A percentile compares a stretch with the other conserved stretches of the same genome.
Conservation (phyloP, 2,797 vertebrate genomes). For the Rhinogobio ventralis region DNA sequence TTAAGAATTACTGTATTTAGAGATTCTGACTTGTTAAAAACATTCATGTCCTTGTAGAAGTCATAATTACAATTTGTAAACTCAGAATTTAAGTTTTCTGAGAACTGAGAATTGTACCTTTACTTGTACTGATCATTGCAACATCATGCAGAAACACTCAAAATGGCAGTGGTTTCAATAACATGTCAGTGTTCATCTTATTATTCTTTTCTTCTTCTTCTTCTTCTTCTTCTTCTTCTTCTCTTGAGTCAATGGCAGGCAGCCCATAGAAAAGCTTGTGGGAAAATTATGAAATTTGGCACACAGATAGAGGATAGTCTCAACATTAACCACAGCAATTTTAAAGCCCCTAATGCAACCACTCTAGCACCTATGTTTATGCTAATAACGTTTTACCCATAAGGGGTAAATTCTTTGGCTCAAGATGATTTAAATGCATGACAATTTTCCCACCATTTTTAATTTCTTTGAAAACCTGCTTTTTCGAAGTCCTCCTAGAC, state of each 20-base stretch:
- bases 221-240: too few relatives aligned
- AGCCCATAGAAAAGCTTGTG: background rate
- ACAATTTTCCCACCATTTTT: too few relatives aligned
- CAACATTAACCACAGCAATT: background rate
- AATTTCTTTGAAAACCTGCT: too few relatives aligned
- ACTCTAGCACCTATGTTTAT: background rate
- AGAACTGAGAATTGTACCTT: background rate
- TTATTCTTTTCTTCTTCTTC: too few relatives aligned
- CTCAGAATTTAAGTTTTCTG: background rate
- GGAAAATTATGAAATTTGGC: too few relatives aligned
- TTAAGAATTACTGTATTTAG: background rate
- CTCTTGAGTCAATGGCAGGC: background rate
- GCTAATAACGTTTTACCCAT: background rate
- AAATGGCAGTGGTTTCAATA: background rate
- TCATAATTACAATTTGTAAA: background rate
- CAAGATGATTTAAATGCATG: too few relatives aligned
- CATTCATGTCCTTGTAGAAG: background rate
- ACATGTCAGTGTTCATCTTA: too few relatives aligned
- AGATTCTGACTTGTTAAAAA: background rate
- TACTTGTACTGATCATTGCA: background rate
- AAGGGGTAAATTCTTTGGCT: too few relatives aligned
- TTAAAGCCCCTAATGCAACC: too few relatives aligned
- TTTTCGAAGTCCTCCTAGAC: too few relatives aligned
- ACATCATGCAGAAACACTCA: background rate
- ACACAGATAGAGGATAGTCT: background rate